Evolutionary conservation across 2,113 vertebrate genomes (phyloP), one percentile per base, ranked within the genome.

Genomic region (Sapajus apella): DNA sequence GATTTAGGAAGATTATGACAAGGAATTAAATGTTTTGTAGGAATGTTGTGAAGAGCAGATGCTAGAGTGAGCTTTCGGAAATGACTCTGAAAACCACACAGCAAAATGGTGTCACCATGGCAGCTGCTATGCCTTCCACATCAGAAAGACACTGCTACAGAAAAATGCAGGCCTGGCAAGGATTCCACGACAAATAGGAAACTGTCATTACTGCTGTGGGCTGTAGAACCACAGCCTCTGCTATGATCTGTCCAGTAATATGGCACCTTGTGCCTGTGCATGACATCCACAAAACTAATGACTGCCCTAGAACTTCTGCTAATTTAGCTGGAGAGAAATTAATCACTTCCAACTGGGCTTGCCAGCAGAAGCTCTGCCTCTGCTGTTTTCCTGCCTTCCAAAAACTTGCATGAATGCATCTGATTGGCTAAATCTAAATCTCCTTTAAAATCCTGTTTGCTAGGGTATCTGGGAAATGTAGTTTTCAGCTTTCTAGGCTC

Each of bases 21-120:
- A 52, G 75, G 17, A 80, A 73, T 91, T 89, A 75, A 50, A 55
- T 32, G 32, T 13, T 13, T 72, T 82, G 77, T 70, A 79, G 75
- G 91, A 64, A 47, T 35, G 30, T 58, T 68, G 17, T 64, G n/a
- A 95, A 87, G 83, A 96, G 23, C 55, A 93, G n/a, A 43, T 40
- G 52, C 55, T 87, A 66, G 50, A 25, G 40, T 89, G 87, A 91
- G 61, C 76, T 97, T 95, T 93, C 58, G 89, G 94, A 97, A 94
- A 89, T 73, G 73, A 87, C 73, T 97, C 66, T 61, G 30, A 61
- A 96, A 96, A 93, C 64, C 90, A 91, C 68, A 96, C 8, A 45
- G 45, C 79, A 86, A 81, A 88, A 93, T 75, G 86, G 52, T 92
- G 90, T 93, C 95, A 61, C 68, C 40, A 92, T 40, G 37, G 45